phyloP scores from a whole-genome alignment of 53 echinoderm and acorn worm species.

The Holothuria leucospilota region DNA sequence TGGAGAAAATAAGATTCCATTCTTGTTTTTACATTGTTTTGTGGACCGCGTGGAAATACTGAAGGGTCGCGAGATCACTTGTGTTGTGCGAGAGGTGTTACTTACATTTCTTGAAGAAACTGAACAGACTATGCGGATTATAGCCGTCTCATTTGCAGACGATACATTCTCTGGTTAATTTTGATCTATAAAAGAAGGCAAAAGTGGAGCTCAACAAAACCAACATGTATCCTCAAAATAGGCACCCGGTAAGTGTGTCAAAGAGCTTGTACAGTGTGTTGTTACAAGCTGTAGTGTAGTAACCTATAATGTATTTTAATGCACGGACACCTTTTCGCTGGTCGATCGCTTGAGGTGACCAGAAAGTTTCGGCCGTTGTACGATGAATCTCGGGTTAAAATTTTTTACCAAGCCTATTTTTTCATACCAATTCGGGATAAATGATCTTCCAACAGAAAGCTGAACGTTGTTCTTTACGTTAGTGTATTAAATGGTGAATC shows the following conservation, averaged over 20 bases:
- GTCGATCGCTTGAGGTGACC: too few species aligned
- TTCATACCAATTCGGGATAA: too few species aligned
- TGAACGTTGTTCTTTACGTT: too few species aligned
- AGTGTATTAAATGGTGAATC: not conserved
- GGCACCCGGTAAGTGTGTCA: constrained; percentile 94
- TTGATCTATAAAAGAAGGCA: constrained; percentile 16
- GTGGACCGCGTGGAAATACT: constrained; percentile 8
- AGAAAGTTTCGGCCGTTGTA: too few species aligned
- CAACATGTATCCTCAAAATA: constrained; percentile 91
- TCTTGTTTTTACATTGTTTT: constrained; percentile 11
- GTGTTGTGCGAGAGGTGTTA: constrained; percentile 1
- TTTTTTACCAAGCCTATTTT: too few species aligned
- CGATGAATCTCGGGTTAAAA: too few species aligned
- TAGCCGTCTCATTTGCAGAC: constrained; percentile 21
- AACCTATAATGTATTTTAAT: not conserved
- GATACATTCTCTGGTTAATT: constrained; percentile 33
- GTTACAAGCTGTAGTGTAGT: not conserved
- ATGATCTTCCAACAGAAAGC: too few species aligned
- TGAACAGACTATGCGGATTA: constrained; percentile 43
- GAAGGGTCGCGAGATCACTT: not conserved
- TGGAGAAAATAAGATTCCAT: constrained; percentile 5
- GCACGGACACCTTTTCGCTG: too few species aligned
- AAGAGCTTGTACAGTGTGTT: constrained; percentile 2
- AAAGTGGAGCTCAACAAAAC: constrained; percentile 53
- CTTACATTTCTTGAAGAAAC: constrained; percentile 30